phyloP scores from a whole-genome alignment of 2,797 vertebrate species.

The Macrochelys suwanniensis region DNA sequence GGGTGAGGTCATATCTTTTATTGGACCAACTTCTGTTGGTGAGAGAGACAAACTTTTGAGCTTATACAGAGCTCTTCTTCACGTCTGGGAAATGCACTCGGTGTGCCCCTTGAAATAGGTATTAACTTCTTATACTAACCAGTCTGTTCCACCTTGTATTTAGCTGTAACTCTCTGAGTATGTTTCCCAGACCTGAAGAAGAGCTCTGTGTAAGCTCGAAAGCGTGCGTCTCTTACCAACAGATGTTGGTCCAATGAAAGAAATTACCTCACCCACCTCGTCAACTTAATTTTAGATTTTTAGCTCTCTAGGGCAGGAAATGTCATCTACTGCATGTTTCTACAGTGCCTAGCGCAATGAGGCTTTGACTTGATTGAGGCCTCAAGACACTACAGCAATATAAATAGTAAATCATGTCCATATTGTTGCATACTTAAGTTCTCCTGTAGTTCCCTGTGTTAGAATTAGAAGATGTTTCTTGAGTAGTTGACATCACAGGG shows the following conservation, averaged over 20 bases:
- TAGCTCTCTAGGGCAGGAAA: not conserved
- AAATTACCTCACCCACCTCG: not conserved
- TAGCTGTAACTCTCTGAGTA: not conserved
- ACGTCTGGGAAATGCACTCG: not conserved
- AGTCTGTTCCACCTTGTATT: not conserved
- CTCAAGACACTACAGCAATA: not conserved
- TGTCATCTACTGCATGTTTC: not conserved
- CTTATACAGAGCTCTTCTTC: not conserved
- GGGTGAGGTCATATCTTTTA: not conserved
- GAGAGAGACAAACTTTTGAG: not conserved
- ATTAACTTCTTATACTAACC: not conserved
- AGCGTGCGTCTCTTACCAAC: not conserved
- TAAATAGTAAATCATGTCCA: not conserved
- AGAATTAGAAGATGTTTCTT: not conserved
- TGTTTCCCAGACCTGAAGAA: not conserved
- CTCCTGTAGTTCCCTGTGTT: not conserved
- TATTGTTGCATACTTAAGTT: not conserved
- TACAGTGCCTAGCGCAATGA: not conserved
- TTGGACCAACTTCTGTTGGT: not conserved
- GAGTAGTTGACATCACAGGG: not conserved
- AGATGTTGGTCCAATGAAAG: not conserved
- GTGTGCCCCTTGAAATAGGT: not conserved
- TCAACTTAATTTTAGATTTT: not conserved
- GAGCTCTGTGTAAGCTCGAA: not conserved
- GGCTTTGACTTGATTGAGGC: not conserved